phyloP scores from a whole-genome alignment of 1,140 invertebrate species.

The Sycophila sp. region DNA sequence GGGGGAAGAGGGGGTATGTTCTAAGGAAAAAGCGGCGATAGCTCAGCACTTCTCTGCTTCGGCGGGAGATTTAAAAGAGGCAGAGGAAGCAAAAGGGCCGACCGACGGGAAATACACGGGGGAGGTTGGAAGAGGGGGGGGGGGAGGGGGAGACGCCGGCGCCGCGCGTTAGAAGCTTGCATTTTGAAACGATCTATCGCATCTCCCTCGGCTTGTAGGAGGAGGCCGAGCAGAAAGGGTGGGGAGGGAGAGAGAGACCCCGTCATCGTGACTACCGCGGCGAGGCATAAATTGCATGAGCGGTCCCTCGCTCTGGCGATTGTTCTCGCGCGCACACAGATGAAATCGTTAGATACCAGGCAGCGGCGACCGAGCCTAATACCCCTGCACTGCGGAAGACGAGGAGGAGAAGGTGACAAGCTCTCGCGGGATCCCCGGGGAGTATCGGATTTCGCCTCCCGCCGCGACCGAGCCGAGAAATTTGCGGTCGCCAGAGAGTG shows the following conservation, averaged over 20 bases:
- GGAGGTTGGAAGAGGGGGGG: too few relatives aligned
- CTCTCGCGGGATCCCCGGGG: background rate
- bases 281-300: background rate
- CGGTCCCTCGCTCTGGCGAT: too few relatives aligned
- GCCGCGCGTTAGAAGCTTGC: constrained; percentile 6
- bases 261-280: background rate
- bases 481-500: background rate
- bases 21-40: background rate
- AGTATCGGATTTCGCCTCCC: background rate
- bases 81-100: background rate
- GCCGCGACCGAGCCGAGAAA: background rate
- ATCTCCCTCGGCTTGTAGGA: too few relatives aligned
- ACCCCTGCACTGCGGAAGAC: background rate
- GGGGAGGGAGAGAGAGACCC: too few relatives aligned
- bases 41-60: background rate
- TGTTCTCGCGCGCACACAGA: background rate
- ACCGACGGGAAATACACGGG: too few relatives aligned
- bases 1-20: too few relatives aligned
- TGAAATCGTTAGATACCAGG: background rate
- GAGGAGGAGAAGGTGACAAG: background rate
- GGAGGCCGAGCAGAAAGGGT: background rate
- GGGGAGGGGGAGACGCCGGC: constrained; percentile 22
- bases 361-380: too few relatives aligned
- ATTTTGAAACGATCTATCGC: constrained; percentile 1
- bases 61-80: background rate